phyloP scores from a whole-genome alignment of 2,797 vertebrate species.

The Enteromius radiatus region DNA sequence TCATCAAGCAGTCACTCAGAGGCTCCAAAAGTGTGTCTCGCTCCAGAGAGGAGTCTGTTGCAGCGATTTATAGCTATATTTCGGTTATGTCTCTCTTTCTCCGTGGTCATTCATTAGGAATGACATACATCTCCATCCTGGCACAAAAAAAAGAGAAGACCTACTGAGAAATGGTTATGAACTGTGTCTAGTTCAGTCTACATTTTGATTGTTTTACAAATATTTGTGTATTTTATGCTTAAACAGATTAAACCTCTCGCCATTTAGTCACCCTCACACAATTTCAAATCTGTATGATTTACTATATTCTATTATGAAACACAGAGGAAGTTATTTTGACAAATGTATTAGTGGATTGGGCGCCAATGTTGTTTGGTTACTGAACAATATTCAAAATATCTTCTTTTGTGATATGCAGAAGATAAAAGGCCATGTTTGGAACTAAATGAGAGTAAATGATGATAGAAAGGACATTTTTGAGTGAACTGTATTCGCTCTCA shows the following conservation, averaged over 20 bases:
- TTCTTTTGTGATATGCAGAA: neutral
- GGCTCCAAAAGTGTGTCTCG: neutral
- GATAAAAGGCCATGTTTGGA: neutral
- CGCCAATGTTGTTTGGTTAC: neutral
- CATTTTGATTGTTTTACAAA: neutral
- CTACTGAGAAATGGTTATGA: neutral
- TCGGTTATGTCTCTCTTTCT: conserved; percentile 6
- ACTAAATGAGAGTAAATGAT: neutral
- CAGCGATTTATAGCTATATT: conserved; percentile 22
- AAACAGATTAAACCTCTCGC: no score
- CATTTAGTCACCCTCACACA: neutral
- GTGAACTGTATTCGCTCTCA: neutral
- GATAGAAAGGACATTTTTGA: neutral
- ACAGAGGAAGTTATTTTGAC: neutral
- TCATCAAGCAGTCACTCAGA: conserved; percentile 12
- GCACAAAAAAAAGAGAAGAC: neutral
- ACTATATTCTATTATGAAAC: neutral
- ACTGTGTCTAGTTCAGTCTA: neutral
- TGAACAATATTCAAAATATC: neutral
- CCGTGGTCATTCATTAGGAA: conserved; percentile 17
- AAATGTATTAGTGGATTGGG: neutral
- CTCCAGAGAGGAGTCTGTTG: conserved; percentile 26
- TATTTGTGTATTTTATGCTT: neutral
- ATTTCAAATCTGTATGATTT: neutral
- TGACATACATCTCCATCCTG: conserved; percentile 4